Conservation (phyloP, 2,888 invertebrate genomes). For the Panorpa germanica region DNA sequence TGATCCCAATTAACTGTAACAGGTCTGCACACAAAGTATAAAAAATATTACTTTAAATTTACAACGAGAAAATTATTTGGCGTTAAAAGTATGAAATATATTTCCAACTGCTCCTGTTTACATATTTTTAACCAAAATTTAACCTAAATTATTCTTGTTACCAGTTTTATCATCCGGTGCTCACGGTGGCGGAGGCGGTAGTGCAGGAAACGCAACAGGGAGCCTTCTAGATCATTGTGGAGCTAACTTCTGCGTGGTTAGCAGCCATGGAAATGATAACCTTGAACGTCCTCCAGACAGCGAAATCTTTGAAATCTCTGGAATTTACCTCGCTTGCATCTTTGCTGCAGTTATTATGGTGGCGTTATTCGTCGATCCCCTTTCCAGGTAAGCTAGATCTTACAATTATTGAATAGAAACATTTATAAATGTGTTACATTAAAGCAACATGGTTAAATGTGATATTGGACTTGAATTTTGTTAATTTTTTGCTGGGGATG, state of each 20-base stretch:
- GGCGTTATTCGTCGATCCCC: constrained; percentile 73
- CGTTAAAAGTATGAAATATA: too few species aligned
- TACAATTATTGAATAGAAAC: constrained; percentile 4
- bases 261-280: constrained; percentile 50
- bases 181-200: constrained; percentile 33
- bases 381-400: constrained; percentile 45
- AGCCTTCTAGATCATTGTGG: constrained; percentile 44
- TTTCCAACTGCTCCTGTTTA: too few species aligned
- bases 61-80: too few species aligned
- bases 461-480: not conserved
- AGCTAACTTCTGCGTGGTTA: constrained; percentile 64
- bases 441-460: not conserved
- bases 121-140: too few species aligned
- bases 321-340: constrained; percentile 78
- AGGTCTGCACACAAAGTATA: too few species aligned
- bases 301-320: constrained; percentile 76
- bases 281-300: constrained; percentile 63
- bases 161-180: constrained; percentile 61
- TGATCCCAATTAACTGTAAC: too few species aligned
- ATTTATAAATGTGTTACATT: not conserved
- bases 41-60: too few species aligned
- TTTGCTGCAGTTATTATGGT: constrained; percentile 72
- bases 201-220: constrained; percentile 21
- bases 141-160: constrained; percentile 15
- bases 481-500: constrained; percentile 3